These are phyloP conservation scores for Hartigia nigra DNA, from an alignment of 2,888 invertebrate genomes.

Conservation along the genomic window DNA sequence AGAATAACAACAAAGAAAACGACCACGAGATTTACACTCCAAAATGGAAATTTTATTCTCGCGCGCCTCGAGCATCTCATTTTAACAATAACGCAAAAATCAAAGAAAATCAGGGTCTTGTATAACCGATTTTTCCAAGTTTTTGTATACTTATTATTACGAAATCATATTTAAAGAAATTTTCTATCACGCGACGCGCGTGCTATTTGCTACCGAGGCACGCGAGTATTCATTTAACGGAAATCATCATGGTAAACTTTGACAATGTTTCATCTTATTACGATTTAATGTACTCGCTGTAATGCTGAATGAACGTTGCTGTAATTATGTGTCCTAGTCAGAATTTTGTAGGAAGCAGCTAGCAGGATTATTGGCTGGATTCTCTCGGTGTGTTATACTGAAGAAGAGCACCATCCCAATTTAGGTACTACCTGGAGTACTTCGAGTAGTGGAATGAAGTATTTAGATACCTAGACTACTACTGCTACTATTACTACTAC, in stretches of 20 bases:
- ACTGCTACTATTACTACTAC: no score
- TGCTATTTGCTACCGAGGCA: not conserved
- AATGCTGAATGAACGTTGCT: conserved; percentile 30
- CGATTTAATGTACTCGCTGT: conserved; percentile 29
- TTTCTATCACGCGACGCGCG: not conserved
- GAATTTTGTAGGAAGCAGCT: conserved; percentile 38
- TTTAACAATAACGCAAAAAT: not conserved
- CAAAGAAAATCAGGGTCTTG: not conserved
- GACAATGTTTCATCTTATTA: conserved; percentile 3
- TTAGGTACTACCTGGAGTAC: not conserved
- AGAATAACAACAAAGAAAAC: not conserved
- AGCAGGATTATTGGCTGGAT: conserved; percentile 14
- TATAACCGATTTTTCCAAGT: not conserved
- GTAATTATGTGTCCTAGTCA: conserved; percentile 38
- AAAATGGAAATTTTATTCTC: not conserved
- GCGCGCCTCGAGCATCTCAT: not conserved
- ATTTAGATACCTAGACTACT: not conserved
- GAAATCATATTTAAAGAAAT: not conserved
- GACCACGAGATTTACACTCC: not conserved
- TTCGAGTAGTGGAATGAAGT: not conserved
- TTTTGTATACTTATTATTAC: not conserved
- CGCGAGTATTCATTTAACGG: not conserved
- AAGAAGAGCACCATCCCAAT: not conserved
- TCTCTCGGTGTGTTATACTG: not conserved
- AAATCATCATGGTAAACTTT: not conserved